These are phyloP conservation scores for Zeus faber DNA, from an alignment of 2,113 vertebrate species.

Conservation along the genomic window DNA sequence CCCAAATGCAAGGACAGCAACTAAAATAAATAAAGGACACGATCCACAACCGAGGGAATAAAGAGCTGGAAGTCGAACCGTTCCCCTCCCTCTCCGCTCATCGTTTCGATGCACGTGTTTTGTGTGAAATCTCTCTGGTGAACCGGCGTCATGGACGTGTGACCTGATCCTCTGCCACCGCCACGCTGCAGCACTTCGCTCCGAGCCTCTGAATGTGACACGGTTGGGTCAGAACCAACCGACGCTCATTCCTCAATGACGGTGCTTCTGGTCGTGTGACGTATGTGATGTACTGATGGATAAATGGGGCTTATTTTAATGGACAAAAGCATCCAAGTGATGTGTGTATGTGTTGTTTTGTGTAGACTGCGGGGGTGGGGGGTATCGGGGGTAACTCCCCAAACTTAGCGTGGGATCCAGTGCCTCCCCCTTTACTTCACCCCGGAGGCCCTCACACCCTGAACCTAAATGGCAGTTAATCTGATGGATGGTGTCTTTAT, in stretches of 20 bases:
- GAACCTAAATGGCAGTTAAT: too few species aligned
- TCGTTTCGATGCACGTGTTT: too few species aligned
- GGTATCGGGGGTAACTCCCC: background rate
- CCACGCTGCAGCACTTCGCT: too few species aligned
- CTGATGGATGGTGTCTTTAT: too few species aligned
- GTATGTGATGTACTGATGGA: too few species aligned
- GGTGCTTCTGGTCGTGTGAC: conserved; percentile 3
- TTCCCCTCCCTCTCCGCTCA: too few species aligned
- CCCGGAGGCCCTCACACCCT: too few species aligned
- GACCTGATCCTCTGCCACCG: background rate
- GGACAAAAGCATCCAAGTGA: too few species aligned
- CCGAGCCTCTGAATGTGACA: conserved; percentile 30
- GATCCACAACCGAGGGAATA: background rate
- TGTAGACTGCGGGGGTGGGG: background rate
- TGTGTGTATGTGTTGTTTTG: conserved; percentile 21
- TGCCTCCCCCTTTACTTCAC: too few species aligned
- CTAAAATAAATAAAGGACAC: background rate
- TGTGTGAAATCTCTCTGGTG: too few species aligned
- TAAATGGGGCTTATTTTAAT: too few species aligned
- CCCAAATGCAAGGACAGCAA: background rate
- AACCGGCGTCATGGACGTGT: background rate
- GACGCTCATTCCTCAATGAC: background rate
- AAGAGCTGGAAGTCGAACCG: too few species aligned
- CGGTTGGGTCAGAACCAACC: conserved; percentile 14
- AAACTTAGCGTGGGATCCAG: background rate